phyloP scores from a whole-genome alignment of 2,113 vertebrate species.

The Phalacrocorax brasilianus region DNA sequence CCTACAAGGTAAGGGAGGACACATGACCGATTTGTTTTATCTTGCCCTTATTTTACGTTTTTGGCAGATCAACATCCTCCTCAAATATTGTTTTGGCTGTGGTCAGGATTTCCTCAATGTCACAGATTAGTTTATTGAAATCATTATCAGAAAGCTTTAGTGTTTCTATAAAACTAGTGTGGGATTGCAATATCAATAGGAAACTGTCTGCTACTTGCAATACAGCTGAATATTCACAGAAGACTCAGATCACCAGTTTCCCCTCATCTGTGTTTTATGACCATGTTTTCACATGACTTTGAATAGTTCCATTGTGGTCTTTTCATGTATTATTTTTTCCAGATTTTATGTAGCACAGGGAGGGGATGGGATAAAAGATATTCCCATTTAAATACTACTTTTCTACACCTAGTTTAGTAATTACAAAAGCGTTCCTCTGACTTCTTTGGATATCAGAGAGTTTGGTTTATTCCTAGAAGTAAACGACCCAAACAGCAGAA shows the following conservation, averaged over 20 bases:
- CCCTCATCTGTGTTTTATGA: neutral
- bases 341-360: neutral
- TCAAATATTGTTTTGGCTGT: neutral
- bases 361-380: neutral
- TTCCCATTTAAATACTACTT: neutral
- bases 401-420: neutral
- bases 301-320: neutral
- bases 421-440: neutral
- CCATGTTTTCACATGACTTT: neutral
- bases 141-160: neutral
- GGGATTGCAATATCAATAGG: neutral
- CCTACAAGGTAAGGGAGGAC: neutral
- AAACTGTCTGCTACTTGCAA: neutral
- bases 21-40: neutral
- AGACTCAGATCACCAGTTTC: neutral
- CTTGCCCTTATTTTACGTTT: neutral
- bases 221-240: neutral
- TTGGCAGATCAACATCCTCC: neutral
- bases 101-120: neutral
- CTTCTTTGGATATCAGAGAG: neutral
- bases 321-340: neutral
- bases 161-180: neutral
- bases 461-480: neutral
- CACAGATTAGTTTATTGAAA: neutral
- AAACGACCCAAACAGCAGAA: neutral